Evolutionary conservation across 2,797 vertebrate genomes (phyloP), one percentile per base, ranked within the genome.

Genomic region (Pteronotus mesoamericanus): DNA sequence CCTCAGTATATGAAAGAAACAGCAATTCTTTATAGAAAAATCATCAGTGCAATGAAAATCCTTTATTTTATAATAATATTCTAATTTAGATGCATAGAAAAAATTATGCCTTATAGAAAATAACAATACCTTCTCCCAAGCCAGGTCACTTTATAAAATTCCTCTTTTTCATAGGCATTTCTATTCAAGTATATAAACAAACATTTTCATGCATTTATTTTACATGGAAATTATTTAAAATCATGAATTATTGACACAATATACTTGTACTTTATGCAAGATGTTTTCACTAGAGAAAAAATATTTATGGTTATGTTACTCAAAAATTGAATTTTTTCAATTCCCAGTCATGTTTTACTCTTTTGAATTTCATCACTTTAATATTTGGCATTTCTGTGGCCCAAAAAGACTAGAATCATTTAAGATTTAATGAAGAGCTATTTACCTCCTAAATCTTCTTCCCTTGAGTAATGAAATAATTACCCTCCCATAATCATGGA

Each of bases 371-470:
- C 97, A 97, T 97, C 97, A 96, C 92, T 98, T 98, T 98, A 98
- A 97, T 98, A 98, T 98, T 98, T 98, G 97, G 98, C 98, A 98
- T 98, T 98, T 98, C 97, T 98, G 92, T 91, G 95, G 97, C 96
- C 98, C 98, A 98, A 98, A 98, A 98, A 98, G 98, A 97, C 97
- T 97, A 96, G 96, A 98, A 97, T 98, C 97, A 96, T 98, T 98
- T 98, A 98, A 98, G 98, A 98, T 98, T 98, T 98, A 98, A 98
- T 98, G 98, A 98, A 98, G 98, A 98, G 98, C 98, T 98, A 98
- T 98, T 98, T 98, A 98, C 98, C 98, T 98, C 98, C 98, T 98
- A 98, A 98, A 98, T 98, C 97, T 98, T 98, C 98, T 98, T 98
- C 98, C 98, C 98, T 97, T 97, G 98, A 98, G 98, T 98, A 98